Base-by-base conservation (phyloP, 2,888 invertebrate genomes). In the Ophioninae sp. region DNA sequence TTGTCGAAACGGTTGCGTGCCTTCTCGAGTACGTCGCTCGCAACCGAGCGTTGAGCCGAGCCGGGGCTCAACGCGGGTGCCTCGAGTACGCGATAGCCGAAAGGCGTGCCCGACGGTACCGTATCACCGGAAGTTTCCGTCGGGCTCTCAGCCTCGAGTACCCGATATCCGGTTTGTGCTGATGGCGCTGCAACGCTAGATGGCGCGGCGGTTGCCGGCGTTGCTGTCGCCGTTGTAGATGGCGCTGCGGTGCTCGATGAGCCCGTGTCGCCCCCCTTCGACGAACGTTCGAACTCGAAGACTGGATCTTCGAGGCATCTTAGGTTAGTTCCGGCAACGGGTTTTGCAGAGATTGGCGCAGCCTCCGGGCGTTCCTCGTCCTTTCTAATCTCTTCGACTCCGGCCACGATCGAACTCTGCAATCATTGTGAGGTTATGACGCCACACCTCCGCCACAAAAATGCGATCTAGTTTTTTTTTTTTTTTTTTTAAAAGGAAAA, bases 1-100 rank as follows among this genome's bases (percentile, higher is more conserved):
- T 96, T 96, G 93, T 97, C 97, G 91, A 97, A 97, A 88, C 97
- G 95, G 92, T 96, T 96, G 88, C 97, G 95, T 88, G 97, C 97
- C 92, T 96, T 95, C 91, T 97, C 97, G 86, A 97, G 94, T 84
- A 97, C 96, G 91, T 97, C 96, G 79, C 95, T 94, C 58, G 96
- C 96, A 71, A 95, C 94, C 64, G 95, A 93, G 61, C 88, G 90
- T 85, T 87, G 88, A 71, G 86, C 87, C 84, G 87, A 88, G 56
- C 88, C 88, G 65, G 87, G 88, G 79, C 87, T 88, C 22, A 88
- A 71, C 22, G 87, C 83, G 0, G 93, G 93, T 8, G 93, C 93
- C 80, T 93, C 93, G 8, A 93, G 87, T 3, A 93, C 93, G 76
- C 93, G 92, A 85, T 93, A 93, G 80, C 91, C 90, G n/a, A 82